A percentile compares a stretch with the other conserved stretches of the same genome.
These are phyloP conservation scores for Myanophis thanlyinensis DNA, from an alignment of 2,113 vertebrate species.

Conservation along the genomic window DNA sequence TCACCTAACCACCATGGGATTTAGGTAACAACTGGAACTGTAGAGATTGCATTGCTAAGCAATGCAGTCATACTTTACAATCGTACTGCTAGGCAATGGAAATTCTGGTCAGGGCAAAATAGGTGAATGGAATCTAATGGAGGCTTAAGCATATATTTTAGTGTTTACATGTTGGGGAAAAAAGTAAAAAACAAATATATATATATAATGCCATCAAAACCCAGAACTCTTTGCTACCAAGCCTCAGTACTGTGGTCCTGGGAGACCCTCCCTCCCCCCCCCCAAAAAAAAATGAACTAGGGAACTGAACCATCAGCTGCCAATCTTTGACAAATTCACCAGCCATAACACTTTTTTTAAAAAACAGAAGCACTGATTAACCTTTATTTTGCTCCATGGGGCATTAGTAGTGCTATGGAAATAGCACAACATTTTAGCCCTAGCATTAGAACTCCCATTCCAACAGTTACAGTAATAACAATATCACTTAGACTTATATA, in stretches of 20 bases:
- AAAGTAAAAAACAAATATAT: background rate
- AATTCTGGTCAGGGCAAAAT: background rate
- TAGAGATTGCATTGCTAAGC: background rate
- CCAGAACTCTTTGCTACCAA: background rate
- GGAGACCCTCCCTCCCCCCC: background rate
- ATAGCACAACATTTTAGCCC: background rate
- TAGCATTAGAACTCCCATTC: background rate
- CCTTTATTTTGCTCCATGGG: background rate
- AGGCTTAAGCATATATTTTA: background rate
- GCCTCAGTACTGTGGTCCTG: background rate
- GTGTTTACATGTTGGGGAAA: background rate
- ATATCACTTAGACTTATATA: background rate
- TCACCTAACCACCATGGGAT: background rate
- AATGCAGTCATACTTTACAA: background rate
- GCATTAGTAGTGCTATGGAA: background rate
- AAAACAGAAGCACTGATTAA: background rate
- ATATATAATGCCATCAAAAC: background rate
- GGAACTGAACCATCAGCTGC: background rate
- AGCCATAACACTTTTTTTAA: constrained; percentile 20
- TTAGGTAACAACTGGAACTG: background rate
- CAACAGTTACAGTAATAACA: background rate
- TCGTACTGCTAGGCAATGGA: background rate
- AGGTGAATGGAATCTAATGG: background rate
- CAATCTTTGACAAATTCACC: background rate
- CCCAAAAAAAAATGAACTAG: background rate